phyloP scores from a whole-genome alignment of 2,888 invertebrate genomes.

The Morinoia aosen region DNA sequence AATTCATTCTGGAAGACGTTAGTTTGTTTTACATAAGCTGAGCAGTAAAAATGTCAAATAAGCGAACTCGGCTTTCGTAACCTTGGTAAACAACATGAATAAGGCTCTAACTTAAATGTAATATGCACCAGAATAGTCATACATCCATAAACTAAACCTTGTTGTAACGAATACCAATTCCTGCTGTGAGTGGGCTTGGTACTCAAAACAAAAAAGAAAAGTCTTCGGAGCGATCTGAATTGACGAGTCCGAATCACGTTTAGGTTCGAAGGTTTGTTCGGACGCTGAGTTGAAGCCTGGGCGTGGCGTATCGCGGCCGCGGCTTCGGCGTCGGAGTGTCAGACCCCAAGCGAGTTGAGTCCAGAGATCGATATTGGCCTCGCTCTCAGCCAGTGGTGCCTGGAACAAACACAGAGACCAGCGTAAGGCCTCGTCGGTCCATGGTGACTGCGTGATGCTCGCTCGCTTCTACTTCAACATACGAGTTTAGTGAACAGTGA shows the following conservation, averaged over 20 bases:
- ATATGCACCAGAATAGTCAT: neutral
- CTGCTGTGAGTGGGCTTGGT: too few relatives aligned
- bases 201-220: neutral
- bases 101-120: neutral
- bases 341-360: conserved; percentile 14
- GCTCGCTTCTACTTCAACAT: neutral
- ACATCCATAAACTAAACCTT: neutral
- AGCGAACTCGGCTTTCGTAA: neutral
- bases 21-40: neutral
- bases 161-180: too few relatives aligned
- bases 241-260: conserved; percentile 40
- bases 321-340: conserved; percentile 35
- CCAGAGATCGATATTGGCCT: conserved; percentile 38
- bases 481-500: conserved; percentile 15
- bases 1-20: neutral
- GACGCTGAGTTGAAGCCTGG: neutral
- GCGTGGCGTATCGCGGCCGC: conserved; percentile 18
- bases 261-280: neutral
- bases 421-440: conserved; percentile 16
- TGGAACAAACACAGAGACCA: conserved; percentile 30
- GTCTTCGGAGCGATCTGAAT: neutral
- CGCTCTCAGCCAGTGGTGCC: conserved; percentile 15
- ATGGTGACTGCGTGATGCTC: neutral
- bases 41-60: too few relatives aligned
- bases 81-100: neutral